Evolutionary conservation across 1,140 invertebrate species (phyloP).

Genomic region (Sitodiplosis mosellana): DNA sequence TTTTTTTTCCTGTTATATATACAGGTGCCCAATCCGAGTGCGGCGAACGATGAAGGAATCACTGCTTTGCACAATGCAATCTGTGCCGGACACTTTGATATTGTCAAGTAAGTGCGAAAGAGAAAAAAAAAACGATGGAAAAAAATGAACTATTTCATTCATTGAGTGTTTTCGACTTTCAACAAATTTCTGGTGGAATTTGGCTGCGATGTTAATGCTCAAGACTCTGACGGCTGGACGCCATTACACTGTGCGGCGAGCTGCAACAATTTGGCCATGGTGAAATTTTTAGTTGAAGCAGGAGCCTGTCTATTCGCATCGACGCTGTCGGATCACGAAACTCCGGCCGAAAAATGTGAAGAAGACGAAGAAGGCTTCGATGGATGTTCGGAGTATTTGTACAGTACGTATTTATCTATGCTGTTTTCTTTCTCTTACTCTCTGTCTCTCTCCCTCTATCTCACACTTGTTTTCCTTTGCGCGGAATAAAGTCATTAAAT

Average conservation of each 20-base stretch:
- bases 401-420: constrained; percentile 47
- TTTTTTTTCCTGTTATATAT: too few species aligned
- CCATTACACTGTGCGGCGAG: constrained; percentile 98
- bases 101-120: constrained; percentile 68
- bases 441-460: too few species aligned
- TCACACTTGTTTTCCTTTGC: too few species aligned
- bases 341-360: constrained; percentile 96
- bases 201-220: constrained; percentile 97
- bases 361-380: constrained; percentile 97
- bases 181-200: constrained; percentile 76
- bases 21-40: constrained; percentile 85
- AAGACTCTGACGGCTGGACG: constrained; percentile 97
- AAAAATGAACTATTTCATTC: constrained; percentile 1
- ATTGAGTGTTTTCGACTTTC: constrained; percentile 3
- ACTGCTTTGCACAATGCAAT: constrained; percentile 99
- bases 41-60: constrained; percentile 95
- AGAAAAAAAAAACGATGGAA: neutral
- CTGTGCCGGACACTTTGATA: constrained; percentile 95
- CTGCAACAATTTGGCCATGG: constrained; percentile 98
- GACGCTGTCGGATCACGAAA: constrained; percentile 93
- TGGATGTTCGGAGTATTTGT: constrained; percentile 93
- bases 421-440: too few species aligned
- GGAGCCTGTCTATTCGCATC: constrained; percentile 97
- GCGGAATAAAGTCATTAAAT: too few species aligned
- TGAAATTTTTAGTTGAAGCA: constrained; percentile 87